phyloP scores from a whole-genome alignment of 1,140 invertebrate genomes.

The Pogonomyrmex californicus region DNA sequence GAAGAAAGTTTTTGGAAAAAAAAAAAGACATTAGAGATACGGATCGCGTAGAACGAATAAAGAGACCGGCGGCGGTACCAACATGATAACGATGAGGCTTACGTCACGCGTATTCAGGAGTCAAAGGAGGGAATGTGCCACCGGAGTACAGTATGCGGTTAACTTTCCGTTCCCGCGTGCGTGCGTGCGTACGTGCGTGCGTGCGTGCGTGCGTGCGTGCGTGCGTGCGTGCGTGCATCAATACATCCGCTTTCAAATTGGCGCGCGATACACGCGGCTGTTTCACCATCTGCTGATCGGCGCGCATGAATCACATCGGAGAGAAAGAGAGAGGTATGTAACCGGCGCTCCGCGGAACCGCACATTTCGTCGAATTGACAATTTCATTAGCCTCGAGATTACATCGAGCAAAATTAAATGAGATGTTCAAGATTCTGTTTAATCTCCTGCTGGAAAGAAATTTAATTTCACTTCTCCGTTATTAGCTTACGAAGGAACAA shows the following conservation, averaged over 20 bases:
- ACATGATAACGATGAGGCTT: background rate
- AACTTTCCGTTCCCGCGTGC: background rate
- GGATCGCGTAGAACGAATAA: background rate
- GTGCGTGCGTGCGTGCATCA: slow-evolving; percentile 4
- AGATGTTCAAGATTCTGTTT: background rate
- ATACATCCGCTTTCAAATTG: slow-evolving; percentile 54
- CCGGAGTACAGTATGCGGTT: background rate
- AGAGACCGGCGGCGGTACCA: background rate
- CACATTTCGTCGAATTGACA: background rate
- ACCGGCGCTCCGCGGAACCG: background rate
- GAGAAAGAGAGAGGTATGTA: slow-evolving; percentile 19
- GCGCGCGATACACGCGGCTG: slow-evolving; percentile 3
- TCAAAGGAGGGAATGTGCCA: too few relatives aligned
- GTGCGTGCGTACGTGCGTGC: background rate
- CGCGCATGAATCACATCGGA: background rate
- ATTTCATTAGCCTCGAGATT: background rate
- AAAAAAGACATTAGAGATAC: too few relatives aligned
- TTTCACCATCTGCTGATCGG: background rate
- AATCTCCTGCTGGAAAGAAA: background rate
- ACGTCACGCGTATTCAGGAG: background rate
- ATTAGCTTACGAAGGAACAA: background rate
- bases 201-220: background rate
- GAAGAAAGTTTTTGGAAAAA: too few relatives aligned
- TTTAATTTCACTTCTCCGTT: background rate
- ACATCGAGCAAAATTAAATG: background rate